These are phyloP conservation scores for Scaptomyza caliginosa DNA, from an alignment of 2,888 invertebrate genomes.

Conservation along the genomic window DNA sequence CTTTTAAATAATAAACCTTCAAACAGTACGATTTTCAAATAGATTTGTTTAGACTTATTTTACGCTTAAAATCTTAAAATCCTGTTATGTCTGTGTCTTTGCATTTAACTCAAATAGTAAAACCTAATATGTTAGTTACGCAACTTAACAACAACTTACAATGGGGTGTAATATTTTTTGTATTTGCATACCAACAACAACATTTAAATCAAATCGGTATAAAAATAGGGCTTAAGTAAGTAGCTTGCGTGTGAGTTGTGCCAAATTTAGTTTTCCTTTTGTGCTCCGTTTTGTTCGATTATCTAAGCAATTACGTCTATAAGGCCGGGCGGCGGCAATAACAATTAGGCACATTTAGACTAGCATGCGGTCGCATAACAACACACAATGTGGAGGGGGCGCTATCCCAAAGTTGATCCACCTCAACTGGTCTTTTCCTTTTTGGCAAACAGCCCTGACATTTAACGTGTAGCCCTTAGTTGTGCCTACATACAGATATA, in stretches of 20 bases:
- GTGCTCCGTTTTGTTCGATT: conserved; percentile 50
- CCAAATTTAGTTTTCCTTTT: conserved; percentile 48
- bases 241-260: conserved; percentile 55
- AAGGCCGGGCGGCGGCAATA: conserved; percentile 40
- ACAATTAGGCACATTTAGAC: conserved; percentile 49
- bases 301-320: conserved; percentile 64
- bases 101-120: conserved; percentile 14
- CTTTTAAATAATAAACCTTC: no score
- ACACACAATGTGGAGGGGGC: conserved; percentile 1
- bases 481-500: not conserved
- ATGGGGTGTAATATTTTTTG: not conserved
- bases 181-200: conserved; percentile 16
- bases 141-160: conserved; percentile 25
- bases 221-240: conserved; percentile 27
- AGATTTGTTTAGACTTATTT: no score
- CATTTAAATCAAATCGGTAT: not conserved
- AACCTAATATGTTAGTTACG: conserved; percentile 41
- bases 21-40: no score
- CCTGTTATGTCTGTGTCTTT: no score
- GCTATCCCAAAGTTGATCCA: conserved; percentile 40
- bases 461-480: conserved; percentile 30
- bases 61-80: no score
- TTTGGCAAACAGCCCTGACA: conserved; percentile 66
- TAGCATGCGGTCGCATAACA: conserved; percentile 34
- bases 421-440: conserved; percentile 46